These are phyloP conservation scores for Chamaea fasciata DNA, from an alignment of 2,113 vertebrate species.

Conservation along the genomic window DNA sequence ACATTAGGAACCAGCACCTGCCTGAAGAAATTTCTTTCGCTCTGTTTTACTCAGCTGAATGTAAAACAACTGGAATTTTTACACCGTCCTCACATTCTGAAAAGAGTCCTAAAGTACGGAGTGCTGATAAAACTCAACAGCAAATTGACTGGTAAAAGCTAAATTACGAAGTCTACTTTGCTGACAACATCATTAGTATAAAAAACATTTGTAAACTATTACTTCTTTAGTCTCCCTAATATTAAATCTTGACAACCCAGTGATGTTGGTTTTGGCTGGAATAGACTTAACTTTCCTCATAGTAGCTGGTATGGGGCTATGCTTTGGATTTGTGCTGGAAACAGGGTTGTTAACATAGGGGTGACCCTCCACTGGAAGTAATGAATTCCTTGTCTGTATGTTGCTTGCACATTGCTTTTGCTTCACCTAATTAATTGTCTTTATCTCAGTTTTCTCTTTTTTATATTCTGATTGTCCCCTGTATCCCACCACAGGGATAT, in stretches of 20 bases:
- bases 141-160: background rate
- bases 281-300: background rate
- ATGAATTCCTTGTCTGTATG: background rate
- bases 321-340: background rate
- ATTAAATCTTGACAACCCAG: background rate
- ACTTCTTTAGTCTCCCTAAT: background rate
- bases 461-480: background rate
- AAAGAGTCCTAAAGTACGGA: background rate
- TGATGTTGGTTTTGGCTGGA: background rate
- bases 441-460: background rate
- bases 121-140: background rate
- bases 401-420: background rate
- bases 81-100: background rate
- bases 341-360: background rate
- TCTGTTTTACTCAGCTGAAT: background rate
- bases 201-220: background rate
- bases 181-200: background rate
- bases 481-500: fast-evolving
- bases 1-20: background rate
- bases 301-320: background rate
- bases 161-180: background rate
- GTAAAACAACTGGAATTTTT: background rate
- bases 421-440: background rate
- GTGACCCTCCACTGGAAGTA: fast-evolving
- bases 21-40: background rate